These are phyloP conservation scores for Ormyrus pomaceus DNA, from an alignment of 2,888 invertebrate genomes.

Conservation along the genomic window DNA sequence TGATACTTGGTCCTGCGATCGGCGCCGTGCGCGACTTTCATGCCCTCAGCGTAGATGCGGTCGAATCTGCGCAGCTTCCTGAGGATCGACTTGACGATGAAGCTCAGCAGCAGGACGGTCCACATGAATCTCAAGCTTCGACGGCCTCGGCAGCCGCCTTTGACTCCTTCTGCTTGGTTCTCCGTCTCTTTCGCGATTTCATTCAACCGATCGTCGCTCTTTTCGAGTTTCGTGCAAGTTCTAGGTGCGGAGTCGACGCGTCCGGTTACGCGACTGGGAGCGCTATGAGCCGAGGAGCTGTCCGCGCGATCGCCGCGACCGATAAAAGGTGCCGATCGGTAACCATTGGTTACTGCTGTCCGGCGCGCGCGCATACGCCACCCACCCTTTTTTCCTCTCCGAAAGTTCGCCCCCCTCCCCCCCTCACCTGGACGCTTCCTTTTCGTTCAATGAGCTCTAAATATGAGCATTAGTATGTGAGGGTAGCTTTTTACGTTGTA, in stretches of 20 bases:
- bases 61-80: slow-evolving; percentile 53
- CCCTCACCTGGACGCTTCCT: too few species aligned
- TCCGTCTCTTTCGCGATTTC: slow-evolving; percentile 23
- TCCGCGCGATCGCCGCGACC: slow-evolving; percentile 22
- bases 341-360: slow-evolving; percentile 33
- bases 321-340: slow-evolving; percentile 29
- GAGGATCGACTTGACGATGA: slow-evolving; percentile 62
- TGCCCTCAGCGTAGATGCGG: slow-evolving; percentile 30
- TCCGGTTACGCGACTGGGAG: slow-evolving; percentile 8
- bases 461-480: too few species aligned
- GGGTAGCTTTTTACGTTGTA: too few species aligned
- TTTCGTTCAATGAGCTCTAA: too few species aligned
- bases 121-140: slow-evolving; percentile 61
- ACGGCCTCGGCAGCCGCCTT: neutral
- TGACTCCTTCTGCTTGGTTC: neutral
- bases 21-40: slow-evolving; percentile 31
- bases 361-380: slow-evolving; percentile 1
- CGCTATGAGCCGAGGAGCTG: neutral
- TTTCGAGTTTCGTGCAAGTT: too few species aligned
- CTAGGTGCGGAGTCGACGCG: neutral
- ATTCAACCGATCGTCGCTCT: neutral
- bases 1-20: slow-evolving; percentile 57
- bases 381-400: too few species aligned
- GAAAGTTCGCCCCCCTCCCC: too few species aligned
- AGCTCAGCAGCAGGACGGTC: slow-evolving; percentile 63